These are phyloP conservation scores for Diplogasteroides magnus DNA, from an alignment of 1,140 invertebrate species.

Conservation along the genomic window DNA sequence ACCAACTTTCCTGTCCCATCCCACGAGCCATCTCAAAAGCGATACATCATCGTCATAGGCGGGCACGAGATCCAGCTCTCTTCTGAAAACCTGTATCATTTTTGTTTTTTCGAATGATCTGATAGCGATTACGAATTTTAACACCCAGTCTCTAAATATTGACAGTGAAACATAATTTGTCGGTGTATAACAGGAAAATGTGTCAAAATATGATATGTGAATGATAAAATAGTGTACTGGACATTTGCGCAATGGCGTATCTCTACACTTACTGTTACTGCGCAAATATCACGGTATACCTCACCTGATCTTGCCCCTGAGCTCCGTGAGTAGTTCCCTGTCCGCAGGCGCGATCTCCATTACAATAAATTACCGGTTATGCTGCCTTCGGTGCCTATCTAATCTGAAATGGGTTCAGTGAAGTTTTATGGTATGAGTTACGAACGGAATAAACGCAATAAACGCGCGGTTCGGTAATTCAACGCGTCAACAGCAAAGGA, in stretches of 20 bases:
- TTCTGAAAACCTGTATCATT: background rate
- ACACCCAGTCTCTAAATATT: background rate
- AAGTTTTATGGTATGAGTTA: too few species aligned
- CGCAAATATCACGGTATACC: background rate
- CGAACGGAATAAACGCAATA: too few species aligned
- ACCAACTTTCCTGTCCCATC: conserved; percentile 44
- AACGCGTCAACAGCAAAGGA: too few species aligned
- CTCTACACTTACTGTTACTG: background rate
- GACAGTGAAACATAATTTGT: background rate
- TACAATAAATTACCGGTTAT: too few species aligned
- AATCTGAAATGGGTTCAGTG: too few species aligned
- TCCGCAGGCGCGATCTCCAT: conserved; percentile 19
- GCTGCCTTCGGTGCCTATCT: too few species aligned
- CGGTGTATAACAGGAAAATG: background rate
- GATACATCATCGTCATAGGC: conserved; percentile 36
- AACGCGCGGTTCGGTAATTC: too few species aligned
- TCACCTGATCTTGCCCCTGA: conserved; percentile 6
- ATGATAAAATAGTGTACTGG: background rate
- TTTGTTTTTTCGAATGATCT: background rate
- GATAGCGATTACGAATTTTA: background rate
- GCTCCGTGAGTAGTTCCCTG: conserved; percentile 15
- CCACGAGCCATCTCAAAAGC: conserved; percentile 41
- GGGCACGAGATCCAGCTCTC: conserved; percentile 40
- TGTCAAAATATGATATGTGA: background rate
- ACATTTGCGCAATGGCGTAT: background rate